Evolutionary conservation across 1,140 invertebrate genomes (phyloP).

Genomic region (Drosophila azteca): DNA sequence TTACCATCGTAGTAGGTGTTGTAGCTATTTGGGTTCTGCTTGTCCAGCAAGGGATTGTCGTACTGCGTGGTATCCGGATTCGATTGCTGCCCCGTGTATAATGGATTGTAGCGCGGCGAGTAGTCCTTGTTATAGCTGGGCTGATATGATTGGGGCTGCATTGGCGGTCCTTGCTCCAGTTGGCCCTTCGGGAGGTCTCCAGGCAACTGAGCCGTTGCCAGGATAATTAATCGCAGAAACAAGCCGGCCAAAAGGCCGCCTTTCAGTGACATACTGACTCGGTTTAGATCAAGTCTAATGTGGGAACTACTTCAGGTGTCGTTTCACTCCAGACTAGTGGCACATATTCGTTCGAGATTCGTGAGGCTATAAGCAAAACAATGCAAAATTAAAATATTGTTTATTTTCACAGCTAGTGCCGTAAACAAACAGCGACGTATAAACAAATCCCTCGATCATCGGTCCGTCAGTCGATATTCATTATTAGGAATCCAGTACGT

Average conservation of each 20-base stretch:
- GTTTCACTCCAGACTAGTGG: slow-evolving; percentile 52
- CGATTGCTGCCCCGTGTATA: slow-evolving; percentile 68
- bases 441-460: slow-evolving; percentile 16
- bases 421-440: slow-evolving; percentile 48
- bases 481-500: slow-evolving; percentile 33
- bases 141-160: slow-evolving; percentile 67
- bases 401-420: slow-evolving; percentile 56
- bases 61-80: slow-evolving; percentile 55
- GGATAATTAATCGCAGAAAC: slow-evolving; percentile 36
- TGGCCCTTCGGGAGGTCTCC: slow-evolving; percentile 37
- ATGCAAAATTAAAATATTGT: slow-evolving; percentile 42
- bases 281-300: slow-evolving; percentile 21
- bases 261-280: slow-evolving; percentile 47
- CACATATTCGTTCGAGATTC: slow-evolving; percentile 62
- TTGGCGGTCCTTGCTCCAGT: slow-evolving; percentile 13
- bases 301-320: slow-evolving; percentile 38
- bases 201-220: slow-evolving; percentile 56
- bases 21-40: slow-evolving; percentile 47
- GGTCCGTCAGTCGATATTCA: slow-evolving; percentile 17
- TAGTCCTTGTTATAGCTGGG: slow-evolving; percentile 78
- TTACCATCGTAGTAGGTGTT: slow-evolving; percentile 54
- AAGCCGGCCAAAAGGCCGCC: slow-evolving; percentile 7
- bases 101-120: slow-evolving; percentile 72
- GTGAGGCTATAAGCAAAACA: slow-evolving; percentile 55
- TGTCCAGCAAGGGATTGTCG: slow-evolving; percentile 69